Percentiles rank a stretch among this genome's conserved stretches.
Evolutionary conservation across 2,888 invertebrate genomes (phyloP).

Genomic region (Cantharis lateralis): DNA sequence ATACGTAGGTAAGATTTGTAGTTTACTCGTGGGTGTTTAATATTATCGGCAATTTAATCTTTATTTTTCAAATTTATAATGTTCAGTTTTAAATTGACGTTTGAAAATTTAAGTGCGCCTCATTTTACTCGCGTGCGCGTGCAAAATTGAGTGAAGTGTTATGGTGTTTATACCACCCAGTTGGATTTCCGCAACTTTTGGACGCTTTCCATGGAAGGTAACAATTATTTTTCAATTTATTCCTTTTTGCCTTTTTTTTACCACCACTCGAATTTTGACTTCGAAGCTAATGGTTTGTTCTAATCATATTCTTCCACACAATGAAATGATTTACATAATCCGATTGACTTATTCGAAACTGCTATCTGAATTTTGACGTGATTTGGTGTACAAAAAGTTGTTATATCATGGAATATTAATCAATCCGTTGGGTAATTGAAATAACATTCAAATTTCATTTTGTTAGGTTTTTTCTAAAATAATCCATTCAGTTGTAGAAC

Average conservation of each 20-base stretch:
- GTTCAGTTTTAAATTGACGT: background rate
- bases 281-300: background rate
- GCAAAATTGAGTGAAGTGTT: background rate
- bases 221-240: background rate
- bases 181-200: background rate
- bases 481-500: background rate
- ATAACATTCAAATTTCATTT: background rate
- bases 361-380: background rate
- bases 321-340: background rate
- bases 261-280: background rate
- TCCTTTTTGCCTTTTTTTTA: background rate
- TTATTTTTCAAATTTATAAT: background rate
- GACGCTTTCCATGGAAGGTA: background rate
- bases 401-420: background rate
- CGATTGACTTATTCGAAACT: background rate
- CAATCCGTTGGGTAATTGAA: background rate
- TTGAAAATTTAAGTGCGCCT: background rate
- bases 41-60: background rate
- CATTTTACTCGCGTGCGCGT: background rate
- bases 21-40: conserved; percentile 22
- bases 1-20: conserved; percentile 17
- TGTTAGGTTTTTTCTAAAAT: background rate
- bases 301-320: background rate
- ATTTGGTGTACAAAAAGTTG: background rate
- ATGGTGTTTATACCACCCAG: background rate